Evolutionary conservation across 37 sponge, comb jelly and placozoan species (phyloP).

Genomic region (Theonella swinhoei): DNA sequence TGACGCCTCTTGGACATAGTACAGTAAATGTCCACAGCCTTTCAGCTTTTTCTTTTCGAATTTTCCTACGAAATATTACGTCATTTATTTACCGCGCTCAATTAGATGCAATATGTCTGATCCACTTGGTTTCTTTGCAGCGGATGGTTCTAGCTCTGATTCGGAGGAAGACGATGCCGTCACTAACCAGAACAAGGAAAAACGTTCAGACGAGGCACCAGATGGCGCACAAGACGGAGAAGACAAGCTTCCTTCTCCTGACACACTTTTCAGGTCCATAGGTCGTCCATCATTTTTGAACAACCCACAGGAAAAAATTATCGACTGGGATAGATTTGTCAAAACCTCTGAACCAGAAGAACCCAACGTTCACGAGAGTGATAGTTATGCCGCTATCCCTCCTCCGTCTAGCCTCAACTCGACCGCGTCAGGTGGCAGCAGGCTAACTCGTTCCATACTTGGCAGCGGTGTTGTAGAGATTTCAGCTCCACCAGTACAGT

Average conservation of each 20-base stretch:
- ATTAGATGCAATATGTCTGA: not conserved
- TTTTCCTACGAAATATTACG: no score
- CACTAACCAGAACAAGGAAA: not conserved
- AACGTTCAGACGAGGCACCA: not conserved
- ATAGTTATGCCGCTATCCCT: slow-evolving; percentile 56
- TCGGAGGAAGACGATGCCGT: slow-evolving; percentile 61
- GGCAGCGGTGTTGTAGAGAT: slow-evolving; percentile 9
- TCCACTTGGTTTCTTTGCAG: slow-evolving; percentile 63
- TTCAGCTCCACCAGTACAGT: slow-evolving; percentile 46
- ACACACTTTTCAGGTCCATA: slow-evolving; percentile 70
- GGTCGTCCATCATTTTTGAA: slow-evolving; percentile 72
- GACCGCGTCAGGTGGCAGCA: not conserved
- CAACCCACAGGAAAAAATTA: slow-evolving; percentile 1
- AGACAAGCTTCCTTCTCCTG: slow-evolving; percentile 79
- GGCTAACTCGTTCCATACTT: slow-evolving; percentile 16
- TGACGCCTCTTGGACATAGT: not conserved
- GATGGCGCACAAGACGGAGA: not conserved
- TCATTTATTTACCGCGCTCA: not conserved
- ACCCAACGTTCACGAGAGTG: slow-evolving; percentile 35
- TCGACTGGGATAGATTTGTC: slow-evolving; percentile 73
- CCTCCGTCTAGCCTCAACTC: slow-evolving; percentile 47
- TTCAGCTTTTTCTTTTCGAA: no score
- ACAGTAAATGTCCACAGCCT: no score
- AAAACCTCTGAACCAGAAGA: slow-evolving; percentile 16
- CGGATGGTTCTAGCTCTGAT: slow-evolving; percentile 52